Base-by-base conservation (phyloP, 1,140 invertebrate genomes). In the Nasonia vitripennis region DNA sequence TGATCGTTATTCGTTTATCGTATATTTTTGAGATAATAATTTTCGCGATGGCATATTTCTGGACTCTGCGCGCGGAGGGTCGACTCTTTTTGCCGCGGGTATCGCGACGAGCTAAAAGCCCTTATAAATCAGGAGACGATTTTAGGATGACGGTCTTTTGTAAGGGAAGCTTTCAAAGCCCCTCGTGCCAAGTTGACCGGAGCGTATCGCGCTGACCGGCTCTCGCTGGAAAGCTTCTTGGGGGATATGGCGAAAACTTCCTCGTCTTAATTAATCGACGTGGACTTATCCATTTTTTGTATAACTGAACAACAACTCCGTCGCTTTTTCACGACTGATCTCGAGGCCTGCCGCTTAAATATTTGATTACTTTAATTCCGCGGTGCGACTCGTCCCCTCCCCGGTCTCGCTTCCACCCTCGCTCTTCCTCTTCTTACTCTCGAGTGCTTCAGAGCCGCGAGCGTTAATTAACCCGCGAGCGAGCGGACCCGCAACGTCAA, bases 401-500 rank as follows among this genome's bases (percentile, higher is more conserved):
- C 51, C 51, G 14, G 41, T 55, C n/a, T 7, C 11, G 23, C 34
- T 45, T 77, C 62, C 23, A 1, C 45, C 20, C 55, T 27, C 23
- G 45, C 67, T 68, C 55, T 68, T 77, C 71, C 51, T 77, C 48
- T 67, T 77, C 73, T 75, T 83, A 48, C 12, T 41, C 31, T n/a
- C 23, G 20, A 31, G 45, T 20, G 37, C 20, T 78, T 77, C 55
- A 41, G 7, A 67, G 88, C 88, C 88, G 89, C 87, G 89, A 87
- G 91, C 91, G 91, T 93, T 93, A 93, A 93, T 93, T 92, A 93
- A 93, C 91, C 90, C 89, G 83, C 89, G 88, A 90, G 88, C 89
- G 89, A 89, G 89, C 87, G 62, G 78, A 88, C 88, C 89, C 89
- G 88, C 73, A 83, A 89, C 90, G 91, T 93, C 91, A 93, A 93